These are phyloP conservation scores for Andrena haemorrhoa DNA, from an alignment of 2,888 invertebrate genomes.

Conservation along the genomic window DNA sequence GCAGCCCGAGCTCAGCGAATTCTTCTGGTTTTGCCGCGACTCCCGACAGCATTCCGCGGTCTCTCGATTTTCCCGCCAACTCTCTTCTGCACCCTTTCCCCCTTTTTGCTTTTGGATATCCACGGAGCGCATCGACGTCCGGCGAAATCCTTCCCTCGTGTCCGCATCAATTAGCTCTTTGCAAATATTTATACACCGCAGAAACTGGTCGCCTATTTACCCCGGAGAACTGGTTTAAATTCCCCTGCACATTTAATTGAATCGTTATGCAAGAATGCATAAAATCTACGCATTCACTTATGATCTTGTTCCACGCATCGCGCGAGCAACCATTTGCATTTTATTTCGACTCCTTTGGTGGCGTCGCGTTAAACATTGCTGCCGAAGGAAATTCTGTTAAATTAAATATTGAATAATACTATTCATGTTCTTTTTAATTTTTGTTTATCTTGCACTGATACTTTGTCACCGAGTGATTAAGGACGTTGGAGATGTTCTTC, in stretches of 20 bases:
- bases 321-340: too few species aligned
- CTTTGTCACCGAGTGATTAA: too few species aligned
- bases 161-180: neutral
- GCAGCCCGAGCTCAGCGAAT: conserved; percentile 30
- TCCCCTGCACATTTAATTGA: too few species aligned
- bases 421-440: too few species aligned
- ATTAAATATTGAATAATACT: too few species aligned
- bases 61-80: conserved; percentile 20
- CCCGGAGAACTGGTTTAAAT: neutral
- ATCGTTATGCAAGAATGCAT: too few species aligned
- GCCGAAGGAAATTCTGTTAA: too few species aligned
- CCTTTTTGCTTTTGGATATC: neutral
- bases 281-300: too few species aligned
- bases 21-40: conserved; percentile 50
- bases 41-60: conserved; percentile 35
- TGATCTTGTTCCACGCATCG: too few species aligned
- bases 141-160: neutral
- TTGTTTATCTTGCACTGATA: too few species aligned
- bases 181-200: neutral
- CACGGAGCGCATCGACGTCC: neutral
- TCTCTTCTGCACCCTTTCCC: neutral
- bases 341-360: too few species aligned
- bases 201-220: neutral
- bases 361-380: too few species aligned
- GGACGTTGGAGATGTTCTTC: neutral